Evolutionary conservation across 2,113 vertebrate genomes (phyloP).

Genomic region (Peucedramus taeniatus): DNA sequence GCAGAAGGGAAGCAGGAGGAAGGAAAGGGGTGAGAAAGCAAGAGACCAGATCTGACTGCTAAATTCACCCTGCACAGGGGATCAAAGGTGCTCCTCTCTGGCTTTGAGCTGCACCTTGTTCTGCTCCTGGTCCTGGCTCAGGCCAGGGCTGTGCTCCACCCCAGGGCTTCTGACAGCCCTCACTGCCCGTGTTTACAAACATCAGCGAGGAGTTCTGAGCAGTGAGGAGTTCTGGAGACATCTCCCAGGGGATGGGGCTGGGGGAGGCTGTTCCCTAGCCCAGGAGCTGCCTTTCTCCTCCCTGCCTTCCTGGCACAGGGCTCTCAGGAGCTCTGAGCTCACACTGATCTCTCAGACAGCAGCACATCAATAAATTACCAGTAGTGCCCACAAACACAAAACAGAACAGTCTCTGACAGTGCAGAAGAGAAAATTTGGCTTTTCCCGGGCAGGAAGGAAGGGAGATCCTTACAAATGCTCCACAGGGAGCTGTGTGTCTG

Average conservation of each 20-base stretch:
- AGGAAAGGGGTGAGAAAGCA: not conserved
- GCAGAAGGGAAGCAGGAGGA: not conserved
- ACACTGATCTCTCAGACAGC: not conserved
- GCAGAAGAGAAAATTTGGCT: not conserved
- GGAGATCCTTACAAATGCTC: not conserved
- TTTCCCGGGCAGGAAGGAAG: not conserved
- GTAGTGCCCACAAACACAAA: not conserved
- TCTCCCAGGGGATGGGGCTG: not conserved
- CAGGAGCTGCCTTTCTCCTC: not conserved
- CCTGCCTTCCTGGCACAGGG: not conserved
- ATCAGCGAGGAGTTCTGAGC: not conserved
- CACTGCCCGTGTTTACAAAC: fast-evolving
- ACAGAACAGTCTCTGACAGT: not conserved
- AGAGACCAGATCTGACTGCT: not conserved
- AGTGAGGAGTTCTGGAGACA: not conserved
- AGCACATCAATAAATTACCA: not conserved
- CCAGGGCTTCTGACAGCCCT: not conserved
- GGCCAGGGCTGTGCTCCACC: not conserved
- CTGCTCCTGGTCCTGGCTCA: not conserved
- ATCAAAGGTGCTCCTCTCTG: not conserved
- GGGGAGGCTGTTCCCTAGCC: not conserved
- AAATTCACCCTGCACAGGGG: not conserved
- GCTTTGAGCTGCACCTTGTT: not conserved
- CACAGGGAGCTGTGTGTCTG: not conserved
- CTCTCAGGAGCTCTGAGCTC: not conserved